Percentiles rank a stretch among this genome's conserved stretches.
Conservation (phyloP, 1,140 invertebrate genomes). For the Drosophila erecta region DNA sequence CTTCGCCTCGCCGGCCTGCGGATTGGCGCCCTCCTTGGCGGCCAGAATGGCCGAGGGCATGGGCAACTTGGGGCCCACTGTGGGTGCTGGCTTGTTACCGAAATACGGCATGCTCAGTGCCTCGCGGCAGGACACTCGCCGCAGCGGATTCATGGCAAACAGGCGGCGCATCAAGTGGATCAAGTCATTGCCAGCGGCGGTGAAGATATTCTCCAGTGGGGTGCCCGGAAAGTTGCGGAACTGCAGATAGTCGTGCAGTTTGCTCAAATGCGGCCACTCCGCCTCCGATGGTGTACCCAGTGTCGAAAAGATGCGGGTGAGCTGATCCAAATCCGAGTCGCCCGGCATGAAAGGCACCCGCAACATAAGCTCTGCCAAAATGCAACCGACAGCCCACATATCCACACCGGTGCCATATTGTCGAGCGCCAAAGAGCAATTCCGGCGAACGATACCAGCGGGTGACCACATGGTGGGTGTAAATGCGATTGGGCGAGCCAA, state of each 20-base stretch:
- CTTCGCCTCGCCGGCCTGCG: conserved; percentile 37
- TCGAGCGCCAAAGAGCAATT: conserved; percentile 97
- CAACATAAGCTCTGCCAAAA: conserved; percentile 97
- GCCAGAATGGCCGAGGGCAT: conserved; percentile 86
- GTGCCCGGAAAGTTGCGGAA: conserved; percentile 95
- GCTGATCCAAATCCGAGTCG: conserved; percentile 98
- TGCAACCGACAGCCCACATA: conserved; percentile 99
- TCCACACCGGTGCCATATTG: conserved; percentile 98
- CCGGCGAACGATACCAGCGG: conserved; percentile 96
- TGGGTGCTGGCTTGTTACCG: conserved; percentile 95
- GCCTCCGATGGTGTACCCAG: conserved; percentile 96
- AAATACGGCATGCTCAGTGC: conserved; percentile 94
- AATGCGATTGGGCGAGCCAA: conserved; percentile 97
- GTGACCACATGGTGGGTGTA: conserved; percentile 99
- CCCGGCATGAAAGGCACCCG: conserved; percentile 97
- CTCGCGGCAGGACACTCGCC: conserved; percentile 92
- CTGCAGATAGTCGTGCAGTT: conserved; percentile 95
- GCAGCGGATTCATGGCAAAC: conserved; percentile 93
- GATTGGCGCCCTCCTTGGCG: conserved; percentile 69
- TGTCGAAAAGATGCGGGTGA: conserved; percentile 97
- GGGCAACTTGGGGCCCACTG: conserved; percentile 92
- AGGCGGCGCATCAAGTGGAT: conserved; percentile 92
- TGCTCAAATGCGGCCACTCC: conserved; percentile 95
- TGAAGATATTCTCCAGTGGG: conserved; percentile 96
- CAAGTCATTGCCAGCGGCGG: conserved; percentile 97